Evolutionary conservation across 1,140 invertebrate species (phyloP).

Genomic region (Reticulitermes speratus): DNA sequence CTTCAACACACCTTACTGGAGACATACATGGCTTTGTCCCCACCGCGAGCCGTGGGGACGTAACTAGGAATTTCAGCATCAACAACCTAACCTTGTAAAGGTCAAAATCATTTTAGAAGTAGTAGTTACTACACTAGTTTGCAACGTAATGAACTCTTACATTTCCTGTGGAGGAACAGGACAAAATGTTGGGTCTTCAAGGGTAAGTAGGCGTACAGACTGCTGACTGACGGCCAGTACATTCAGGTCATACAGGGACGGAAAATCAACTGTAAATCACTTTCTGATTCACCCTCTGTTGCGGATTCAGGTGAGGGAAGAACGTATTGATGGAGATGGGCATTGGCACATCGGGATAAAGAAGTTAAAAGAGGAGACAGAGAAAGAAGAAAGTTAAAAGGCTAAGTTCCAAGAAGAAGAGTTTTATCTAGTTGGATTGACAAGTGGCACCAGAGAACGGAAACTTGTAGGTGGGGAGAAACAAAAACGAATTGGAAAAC

Average conservation of each 20-base stretch:
- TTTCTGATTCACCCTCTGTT: neutral
- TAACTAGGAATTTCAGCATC: no score
- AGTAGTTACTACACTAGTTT: neutral
- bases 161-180: neutral
- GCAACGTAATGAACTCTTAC: neutral
- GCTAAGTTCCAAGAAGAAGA: conserved; percentile 21
- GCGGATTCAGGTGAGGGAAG: neutral
- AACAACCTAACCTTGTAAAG: no score
- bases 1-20: no score
- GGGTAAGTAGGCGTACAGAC: neutral
- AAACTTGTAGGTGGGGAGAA: neutral
- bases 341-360: neutral
- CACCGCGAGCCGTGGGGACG: no score
- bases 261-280: neutral
- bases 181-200: no score
- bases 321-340: neutral
- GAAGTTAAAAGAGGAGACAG: conserved; percentile 7
- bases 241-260: no score
- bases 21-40: no score
- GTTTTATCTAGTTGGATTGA: conserved; percentile 32
- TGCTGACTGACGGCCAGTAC: neutral
- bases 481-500: conserved; percentile 30
- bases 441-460: conserved; percentile 24
- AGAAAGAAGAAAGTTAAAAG: neutral
- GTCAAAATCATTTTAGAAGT: no score